Evolutionary conservation across 2,888 invertebrate species (phyloP).

Genomic region (Diarsia mendica): DNA sequence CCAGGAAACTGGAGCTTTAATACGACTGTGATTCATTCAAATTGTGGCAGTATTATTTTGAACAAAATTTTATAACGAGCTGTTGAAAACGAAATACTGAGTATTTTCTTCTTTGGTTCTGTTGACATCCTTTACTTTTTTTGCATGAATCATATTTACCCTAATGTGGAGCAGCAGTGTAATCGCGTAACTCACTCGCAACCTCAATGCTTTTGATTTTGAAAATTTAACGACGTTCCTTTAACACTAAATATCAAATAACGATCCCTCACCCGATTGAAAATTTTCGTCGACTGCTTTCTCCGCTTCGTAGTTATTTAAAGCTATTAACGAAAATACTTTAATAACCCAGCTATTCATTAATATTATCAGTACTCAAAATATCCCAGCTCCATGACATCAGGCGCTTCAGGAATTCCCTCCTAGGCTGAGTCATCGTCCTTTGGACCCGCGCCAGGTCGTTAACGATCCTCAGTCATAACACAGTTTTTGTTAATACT

Average conservation of each 20-base stretch:
- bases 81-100: conserved; percentile 4
- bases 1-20: conserved; percentile 51
- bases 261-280: not conserved
- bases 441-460: conserved; percentile 64
- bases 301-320: not conserved
- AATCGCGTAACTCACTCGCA: not conserved
- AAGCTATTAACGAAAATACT: conserved; percentile 6
- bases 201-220: too few species aligned
- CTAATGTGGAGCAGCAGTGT: not conserved
- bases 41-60: conserved; percentile 32
- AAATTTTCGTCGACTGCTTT: not conserved
- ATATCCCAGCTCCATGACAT: conserved; percentile 46
- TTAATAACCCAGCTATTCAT: conserved; percentile 22
- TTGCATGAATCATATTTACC: not conserved
- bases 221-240: too few species aligned
- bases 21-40: conserved; percentile 54
- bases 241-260: not conserved
- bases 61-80: conserved; percentile 7
- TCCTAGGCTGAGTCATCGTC: conserved; percentile 60
- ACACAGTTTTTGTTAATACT: conserved; percentile 34
- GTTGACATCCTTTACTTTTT: conserved; percentile 8
- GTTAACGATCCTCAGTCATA: conserved; percentile 46
- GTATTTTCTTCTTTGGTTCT: not conserved
- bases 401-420: conserved; percentile 60
- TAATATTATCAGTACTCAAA: conserved; percentile 33